Evolutionary conservation across 2,797 vertebrate genomes (phyloP).

Genomic region (Protosalanx chinensis): DNA sequence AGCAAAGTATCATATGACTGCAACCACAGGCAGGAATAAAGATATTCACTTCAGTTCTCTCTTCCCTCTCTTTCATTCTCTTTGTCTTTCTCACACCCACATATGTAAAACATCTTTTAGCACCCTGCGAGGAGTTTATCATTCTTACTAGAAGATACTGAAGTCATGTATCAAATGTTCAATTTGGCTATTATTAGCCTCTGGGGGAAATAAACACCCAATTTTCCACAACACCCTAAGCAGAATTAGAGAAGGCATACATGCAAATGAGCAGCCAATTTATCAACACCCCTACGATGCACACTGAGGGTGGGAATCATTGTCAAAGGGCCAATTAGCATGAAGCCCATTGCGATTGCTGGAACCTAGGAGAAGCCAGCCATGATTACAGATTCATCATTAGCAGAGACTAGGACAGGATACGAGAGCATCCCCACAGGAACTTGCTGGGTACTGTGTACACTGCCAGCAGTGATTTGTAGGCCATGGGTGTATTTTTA

Average conservation of each 20-base stretch:
- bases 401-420: conserved; percentile 59
- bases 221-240: conserved; percentile 60
- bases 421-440: conserved; percentile 7
- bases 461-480: neutral
- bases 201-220: conserved; percentile 63
- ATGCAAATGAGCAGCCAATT: conserved; percentile 64
- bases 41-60: neutral
- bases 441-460: neutral
- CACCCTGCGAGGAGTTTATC: neutral
- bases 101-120: neutral
- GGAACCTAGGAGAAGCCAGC: conserved; percentile 48
- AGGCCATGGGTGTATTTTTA: conserved; percentile 1
- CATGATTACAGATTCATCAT: conserved; percentile 66
- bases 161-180: neutral
- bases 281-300: conserved; percentile 64
- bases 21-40: conserved; percentile 4
- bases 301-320: conserved; percentile 67
- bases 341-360: conserved; percentile 63
- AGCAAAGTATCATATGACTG: conserved; percentile 20
- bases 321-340: conserved; percentile 77
- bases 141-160: neutral
- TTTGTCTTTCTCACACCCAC: neutral
- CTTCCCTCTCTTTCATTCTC: conserved; percentile 5
- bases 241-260: conserved; percentile 50
- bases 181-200: conserved; percentile 46